Evolutionary conservation across 2,888 invertebrate species (phyloP).

Genomic region (Nowickia ferox): DNA sequence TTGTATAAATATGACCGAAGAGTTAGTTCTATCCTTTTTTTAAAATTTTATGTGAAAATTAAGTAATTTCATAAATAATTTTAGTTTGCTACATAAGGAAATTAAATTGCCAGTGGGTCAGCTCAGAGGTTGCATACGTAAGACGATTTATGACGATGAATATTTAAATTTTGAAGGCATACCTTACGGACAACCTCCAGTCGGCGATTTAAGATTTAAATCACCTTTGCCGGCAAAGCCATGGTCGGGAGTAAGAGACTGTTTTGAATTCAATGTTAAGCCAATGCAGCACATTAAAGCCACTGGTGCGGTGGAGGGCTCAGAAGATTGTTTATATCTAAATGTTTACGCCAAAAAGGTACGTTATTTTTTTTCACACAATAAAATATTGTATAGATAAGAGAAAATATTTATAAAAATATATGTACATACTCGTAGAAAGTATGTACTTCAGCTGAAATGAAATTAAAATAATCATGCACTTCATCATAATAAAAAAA

Average conservation of each 20-base stretch:
- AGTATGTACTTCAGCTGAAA: too few relatives aligned
- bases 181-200: slow-evolving; percentile 82
- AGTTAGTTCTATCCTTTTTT: slow-evolving; percentile 1
- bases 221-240: slow-evolving; percentile 83
- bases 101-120: slow-evolving; percentile 77
- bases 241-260: slow-evolving; percentile 83
- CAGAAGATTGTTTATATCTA: slow-evolving; percentile 84
- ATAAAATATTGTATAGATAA: not conserved
- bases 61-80: not conserved
- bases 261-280: slow-evolving; percentile 78
- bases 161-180: slow-evolving; percentile 81
- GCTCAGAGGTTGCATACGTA: slow-evolving; percentile 79
- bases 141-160: slow-evolving; percentile 79
- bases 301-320: slow-evolving; percentile 79
- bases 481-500: too few relatives aligned
- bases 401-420: too few relatives aligned
- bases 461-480: not conserved
- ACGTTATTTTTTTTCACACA: slow-evolving; percentile 80
- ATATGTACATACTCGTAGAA: too few relatives aligned
- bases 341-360: slow-evolving; percentile 82
- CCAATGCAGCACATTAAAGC: slow-evolving; percentile 78
- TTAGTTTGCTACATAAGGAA: slow-evolving; percentile 34
- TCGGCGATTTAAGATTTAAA: slow-evolving; percentile 81
- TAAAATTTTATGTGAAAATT: not conserved
- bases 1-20: not conserved